These are phyloP conservation scores for Calidris pugnax DNA, from an alignment of 2,113 vertebrate genomes.

Conservation along the genomic window DNA sequence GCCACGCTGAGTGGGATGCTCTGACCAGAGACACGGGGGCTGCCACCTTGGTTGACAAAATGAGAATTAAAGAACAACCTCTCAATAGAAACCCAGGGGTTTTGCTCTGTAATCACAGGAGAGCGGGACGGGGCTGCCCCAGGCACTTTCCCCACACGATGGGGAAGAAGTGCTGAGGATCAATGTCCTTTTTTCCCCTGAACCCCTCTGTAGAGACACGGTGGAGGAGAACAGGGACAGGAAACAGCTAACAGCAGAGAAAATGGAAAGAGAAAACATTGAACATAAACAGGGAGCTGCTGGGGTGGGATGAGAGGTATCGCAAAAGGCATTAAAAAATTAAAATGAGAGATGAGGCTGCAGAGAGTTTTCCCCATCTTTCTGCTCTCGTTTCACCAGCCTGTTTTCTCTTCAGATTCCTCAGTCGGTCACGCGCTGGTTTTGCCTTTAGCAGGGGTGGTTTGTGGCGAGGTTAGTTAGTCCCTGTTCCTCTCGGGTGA, in stretches of 20 bases:
- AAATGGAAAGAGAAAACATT: background rate
- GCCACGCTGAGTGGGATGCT: background rate
- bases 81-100: background rate
- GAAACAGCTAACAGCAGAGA: background rate
- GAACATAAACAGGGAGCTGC: too few relatives aligned
- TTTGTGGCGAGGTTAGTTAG: background rate
- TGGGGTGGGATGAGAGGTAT: background rate
- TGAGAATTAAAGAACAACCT: background rate
- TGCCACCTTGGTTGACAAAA: background rate
- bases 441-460: background rate
- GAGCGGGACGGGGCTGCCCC: background rate
- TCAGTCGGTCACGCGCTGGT: background rate
- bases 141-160: accelerated
- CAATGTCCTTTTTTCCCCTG: accelerated
- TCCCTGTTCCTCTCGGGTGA: background rate
- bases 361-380: background rate
- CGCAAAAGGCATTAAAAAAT: background rate
- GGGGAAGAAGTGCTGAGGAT: background rate
- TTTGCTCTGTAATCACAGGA: background rate
- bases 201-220: accelerated
- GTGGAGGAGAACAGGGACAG: background rate
- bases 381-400: background rate
- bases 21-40: accelerated
- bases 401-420: background rate
- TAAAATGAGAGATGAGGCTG: accelerated